Conservation (phyloP, 2,888 invertebrate genomes). For the Dicyrtomina minuta region DNA sequence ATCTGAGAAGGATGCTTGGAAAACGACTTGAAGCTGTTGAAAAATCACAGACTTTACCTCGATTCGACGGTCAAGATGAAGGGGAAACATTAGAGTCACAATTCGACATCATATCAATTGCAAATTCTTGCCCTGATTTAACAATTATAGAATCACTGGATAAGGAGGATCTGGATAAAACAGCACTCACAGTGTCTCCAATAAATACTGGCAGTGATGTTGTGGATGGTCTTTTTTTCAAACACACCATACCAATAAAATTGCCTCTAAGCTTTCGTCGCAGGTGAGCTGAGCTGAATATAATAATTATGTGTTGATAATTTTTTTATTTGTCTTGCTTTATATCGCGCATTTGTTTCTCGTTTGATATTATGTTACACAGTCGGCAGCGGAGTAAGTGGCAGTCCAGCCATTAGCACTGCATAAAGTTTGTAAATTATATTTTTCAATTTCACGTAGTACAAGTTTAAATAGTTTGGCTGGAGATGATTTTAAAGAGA, state of each 20-base stretch:
- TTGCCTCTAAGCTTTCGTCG: constrained; percentile 50
- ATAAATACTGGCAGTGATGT: constrained; percentile 43
- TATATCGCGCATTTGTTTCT: too few relatives aligned
- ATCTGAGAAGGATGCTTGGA: constrained; percentile 45
- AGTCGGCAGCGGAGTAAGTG: too few relatives aligned
- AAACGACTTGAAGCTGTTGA: constrained; percentile 45
- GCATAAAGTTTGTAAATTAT: too few relatives aligned
- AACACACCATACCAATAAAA: constrained; percentile 39
- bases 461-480: constrained; percentile 53
- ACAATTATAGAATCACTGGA: constrained; percentile 43
- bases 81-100: constrained; percentile 47
- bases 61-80: constrained; percentile 53
- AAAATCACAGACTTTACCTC: constrained; percentile 50
- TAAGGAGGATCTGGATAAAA: constrained; percentile 36
- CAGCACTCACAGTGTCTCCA: constrained; percentile 4
- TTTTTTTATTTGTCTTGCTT: too few relatives aligned
- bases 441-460: constrained; percentile 32
- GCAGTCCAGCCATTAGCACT: too few relatives aligned
- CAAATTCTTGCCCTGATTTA: constrained; percentile 53
- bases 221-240: constrained; percentile 44
- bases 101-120: constrained; percentile 50
- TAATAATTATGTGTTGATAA: constrained; percentile 16
- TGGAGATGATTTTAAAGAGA: constrained; percentile 43
- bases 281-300: constrained; percentile 40
- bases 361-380: too few relatives aligned